These are phyloP conservation scores for Neopelma chrysocephalum DNA, from an alignment of 2,797 vertebrate genomes.

Conservation along the genomic window DNA sequence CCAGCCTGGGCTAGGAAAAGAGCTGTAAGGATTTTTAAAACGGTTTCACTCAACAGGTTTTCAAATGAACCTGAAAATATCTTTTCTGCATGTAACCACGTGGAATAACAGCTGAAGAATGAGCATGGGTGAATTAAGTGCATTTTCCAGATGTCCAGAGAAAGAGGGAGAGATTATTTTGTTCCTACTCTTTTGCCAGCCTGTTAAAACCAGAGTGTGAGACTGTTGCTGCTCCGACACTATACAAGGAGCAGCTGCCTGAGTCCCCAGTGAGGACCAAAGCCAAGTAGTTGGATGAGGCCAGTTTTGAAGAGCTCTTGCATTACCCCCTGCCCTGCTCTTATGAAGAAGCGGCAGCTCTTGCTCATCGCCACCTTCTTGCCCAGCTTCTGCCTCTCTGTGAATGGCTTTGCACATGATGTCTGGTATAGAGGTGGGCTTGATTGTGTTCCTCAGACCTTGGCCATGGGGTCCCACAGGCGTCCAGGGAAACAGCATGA, in stretches of 20 bases:
- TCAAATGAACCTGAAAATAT: background rate
- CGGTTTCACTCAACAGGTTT: background rate
- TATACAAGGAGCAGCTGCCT: background rate
- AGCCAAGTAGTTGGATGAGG: background rate
- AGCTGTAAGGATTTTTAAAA: background rate
- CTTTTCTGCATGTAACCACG: background rate
- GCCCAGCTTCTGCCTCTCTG: background rate
- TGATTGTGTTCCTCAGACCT: background rate
- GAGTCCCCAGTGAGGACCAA: background rate
- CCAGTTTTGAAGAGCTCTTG: background rate
- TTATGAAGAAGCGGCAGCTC: accelerated
- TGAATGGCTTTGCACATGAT: background rate
- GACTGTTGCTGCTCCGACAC: background rate
- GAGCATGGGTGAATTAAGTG: accelerated
- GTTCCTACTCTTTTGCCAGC: background rate
- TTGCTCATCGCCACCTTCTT: background rate
- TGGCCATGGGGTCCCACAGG: accelerated
- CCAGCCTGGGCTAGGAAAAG: background rate
- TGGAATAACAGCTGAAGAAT: background rate
- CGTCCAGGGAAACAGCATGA: background rate
- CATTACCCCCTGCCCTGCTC: background rate
- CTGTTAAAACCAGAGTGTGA: background rate
- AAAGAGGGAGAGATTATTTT: background rate
- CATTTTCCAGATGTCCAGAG: background rate
- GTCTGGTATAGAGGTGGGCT: background rate